Conservation (phyloP, 2,113 vertebrate genomes). For the Rattus norvegicus region DNA sequence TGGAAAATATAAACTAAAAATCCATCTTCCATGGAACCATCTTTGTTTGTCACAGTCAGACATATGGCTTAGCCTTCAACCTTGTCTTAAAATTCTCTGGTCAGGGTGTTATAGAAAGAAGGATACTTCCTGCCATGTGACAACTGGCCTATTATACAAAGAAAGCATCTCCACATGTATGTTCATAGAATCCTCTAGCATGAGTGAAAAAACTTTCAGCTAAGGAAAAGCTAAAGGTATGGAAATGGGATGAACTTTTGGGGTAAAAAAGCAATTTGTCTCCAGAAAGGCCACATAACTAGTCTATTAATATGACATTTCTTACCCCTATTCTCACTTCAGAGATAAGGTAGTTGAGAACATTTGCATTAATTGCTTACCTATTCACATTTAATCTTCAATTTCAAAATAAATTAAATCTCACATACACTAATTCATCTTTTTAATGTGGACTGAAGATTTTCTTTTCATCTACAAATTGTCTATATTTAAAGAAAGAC, state of each 20-base stretch:
- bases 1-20: not conserved
- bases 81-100: not conserved
- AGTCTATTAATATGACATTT: not conserved
- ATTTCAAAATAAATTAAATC: not conserved
- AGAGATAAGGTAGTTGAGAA: not conserved
- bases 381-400: not conserved
- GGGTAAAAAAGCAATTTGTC: not conserved
- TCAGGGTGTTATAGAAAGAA: not conserved
- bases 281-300: not conserved
- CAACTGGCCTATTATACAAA: not conserved
- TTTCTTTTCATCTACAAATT: not conserved
- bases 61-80: not conserved
- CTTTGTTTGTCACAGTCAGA: not conserved
- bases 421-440: not conserved
- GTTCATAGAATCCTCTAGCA: not conserved
- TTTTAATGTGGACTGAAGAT: not conserved
- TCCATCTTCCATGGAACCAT: not conserved
- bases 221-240: not conserved
- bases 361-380: not conserved
- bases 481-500: not conserved
- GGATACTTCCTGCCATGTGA: not conserved
- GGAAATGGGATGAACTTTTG: not conserved
- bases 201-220: not conserved
- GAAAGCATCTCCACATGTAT: not conserved
- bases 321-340: not conserved